Evolutionary conservation across 35 echinoderm and acorn worm genomes (phyloP), one percentile per base, ranked within the genome.

Genomic region (Lytechinus variegatus): DNA sequence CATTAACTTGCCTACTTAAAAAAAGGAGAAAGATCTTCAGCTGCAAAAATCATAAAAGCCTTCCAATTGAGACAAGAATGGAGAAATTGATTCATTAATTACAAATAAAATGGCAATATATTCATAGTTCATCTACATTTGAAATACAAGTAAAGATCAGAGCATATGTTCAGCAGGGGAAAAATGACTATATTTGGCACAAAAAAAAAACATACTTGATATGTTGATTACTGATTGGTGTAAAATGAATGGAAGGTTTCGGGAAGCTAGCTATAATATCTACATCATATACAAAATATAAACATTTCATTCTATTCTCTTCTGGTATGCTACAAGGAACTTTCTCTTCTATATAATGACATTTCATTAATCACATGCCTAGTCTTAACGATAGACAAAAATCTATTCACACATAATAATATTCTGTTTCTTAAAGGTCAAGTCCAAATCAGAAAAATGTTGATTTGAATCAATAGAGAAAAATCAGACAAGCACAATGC

Each of bases 101-200:
- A 79, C 66, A 79, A 79, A 13, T 71, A 79, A 79, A 79, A 79
- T 79, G 66, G 66, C 66, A 79, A 16, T 79, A 79, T 79, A n/a
- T 24, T 79, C n/a, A 79, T 79, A 79, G 8, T 79, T 79, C 66
- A 79, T 79, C 66, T 79, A 79, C 66, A n/a, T 79, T 79, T 79
- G 3, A 58, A 71, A 79, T 79, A 79, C 66, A 24, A 19, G 19
- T 79, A 79, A 79, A 79, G n/a, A 14, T 79, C 66, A n/a, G 66
- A 79, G 66, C 56, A 16, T 79, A 79, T 7, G 5, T 79, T 79
- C 66, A 79, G 66, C 66, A 79, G 21, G 6, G 6, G 5, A 79
- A 79, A 24, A 19, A 79, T 24, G 66, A 16, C 16, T 79, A 79
- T 79, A 79, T 79, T 79, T 79, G 66, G 66, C 66, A 79, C 19